Percentiles rank a stretch among this genome's conserved stretches.
These are phyloP conservation scores for Pilophorus perplexus DNA, from an alignment of 2,888 invertebrate species.

Conservation along the genomic window DNA sequence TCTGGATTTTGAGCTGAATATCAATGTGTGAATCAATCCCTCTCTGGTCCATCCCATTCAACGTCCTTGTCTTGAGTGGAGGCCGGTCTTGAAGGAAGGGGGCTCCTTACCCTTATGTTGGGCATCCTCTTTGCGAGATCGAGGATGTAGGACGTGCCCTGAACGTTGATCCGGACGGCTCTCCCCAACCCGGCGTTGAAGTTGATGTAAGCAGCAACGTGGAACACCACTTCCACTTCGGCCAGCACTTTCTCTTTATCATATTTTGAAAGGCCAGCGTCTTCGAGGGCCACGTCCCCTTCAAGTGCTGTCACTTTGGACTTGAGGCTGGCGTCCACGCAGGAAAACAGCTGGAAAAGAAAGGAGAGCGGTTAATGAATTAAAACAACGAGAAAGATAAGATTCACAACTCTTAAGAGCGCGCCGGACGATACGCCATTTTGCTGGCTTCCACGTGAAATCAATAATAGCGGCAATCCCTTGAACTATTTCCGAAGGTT, in stretches of 20 bases:
- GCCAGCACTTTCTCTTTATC: slow-evolving; percentile 61
- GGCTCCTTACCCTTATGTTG: slow-evolving; percentile 53
- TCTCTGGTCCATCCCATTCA: neutral
- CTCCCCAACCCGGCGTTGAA: slow-evolving; percentile 44
- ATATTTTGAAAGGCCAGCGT: slow-evolving; percentile 63
- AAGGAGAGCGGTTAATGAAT: too few species aligned
- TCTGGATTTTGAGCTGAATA: too few species aligned
- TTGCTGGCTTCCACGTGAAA: too few species aligned
- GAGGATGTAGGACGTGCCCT: slow-evolving; percentile 58
- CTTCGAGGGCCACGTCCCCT: slow-evolving; percentile 68
- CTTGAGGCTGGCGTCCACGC: slow-evolving; percentile 66
- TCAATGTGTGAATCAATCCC: neutral
- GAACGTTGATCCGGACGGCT: slow-evolving; percentile 61
- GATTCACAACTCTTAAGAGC: too few species aligned
- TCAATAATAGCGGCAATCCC: too few species aligned
- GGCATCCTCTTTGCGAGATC: slow-evolving; percentile 57
- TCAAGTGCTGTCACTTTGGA: slow-evolving; percentile 69
- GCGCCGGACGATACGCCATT: too few species aligned
- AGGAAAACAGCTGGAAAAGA: slow-evolving; percentile 63
- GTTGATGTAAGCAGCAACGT: slow-evolving; percentile 47
- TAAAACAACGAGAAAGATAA: too few species aligned
- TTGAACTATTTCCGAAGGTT: too few species aligned
- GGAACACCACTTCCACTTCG: slow-evolving; percentile 53
- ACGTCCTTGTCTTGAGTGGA: too few species aligned
- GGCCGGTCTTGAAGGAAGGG: too few species aligned